A percentile compares a stretch with the other conserved stretches of the same genome.
Conservation (phyloP, 1,140 invertebrate genomes). For the Drosophila leontia region DNA sequence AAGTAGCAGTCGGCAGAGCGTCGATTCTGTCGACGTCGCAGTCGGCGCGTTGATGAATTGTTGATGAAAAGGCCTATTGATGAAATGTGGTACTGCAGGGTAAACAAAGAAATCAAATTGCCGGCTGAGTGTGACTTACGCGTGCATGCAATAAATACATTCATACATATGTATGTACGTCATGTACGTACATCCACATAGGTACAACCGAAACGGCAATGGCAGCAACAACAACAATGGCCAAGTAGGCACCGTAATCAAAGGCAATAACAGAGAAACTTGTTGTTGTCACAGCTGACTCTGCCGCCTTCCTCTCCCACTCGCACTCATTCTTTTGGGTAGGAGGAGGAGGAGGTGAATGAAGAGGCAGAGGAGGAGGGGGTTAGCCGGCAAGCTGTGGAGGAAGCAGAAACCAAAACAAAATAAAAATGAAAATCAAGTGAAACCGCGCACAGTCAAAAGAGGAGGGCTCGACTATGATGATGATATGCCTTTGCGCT, state of each 20-base stretch:
- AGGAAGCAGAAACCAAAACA: conserved; percentile 65
- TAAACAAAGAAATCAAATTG: conserved; percentile 57
- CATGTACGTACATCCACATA: conserved; percentile 30
- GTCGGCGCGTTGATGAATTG: no score
- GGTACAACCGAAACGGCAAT: conserved; percentile 38
- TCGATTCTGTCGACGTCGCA: no score
- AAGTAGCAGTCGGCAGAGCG: no score
- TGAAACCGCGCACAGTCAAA: conserved; percentile 60
- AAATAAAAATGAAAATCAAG: conserved; percentile 57
- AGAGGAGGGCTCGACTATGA: conserved; percentile 60
- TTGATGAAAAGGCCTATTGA: no score
- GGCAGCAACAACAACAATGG: conserved; percentile 15
- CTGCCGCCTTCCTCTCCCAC: conserved; percentile 50
- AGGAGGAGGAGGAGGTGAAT: conserved; percentile 20
- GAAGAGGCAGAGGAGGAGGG: conserved; percentile 12
- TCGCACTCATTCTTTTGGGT: conserved; percentile 26
- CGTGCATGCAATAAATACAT: conserved; percentile 63
- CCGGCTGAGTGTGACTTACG: conserved; percentile 60
- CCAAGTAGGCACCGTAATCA: conserved; percentile 63
- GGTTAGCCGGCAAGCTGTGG: conserved; percentile 50
- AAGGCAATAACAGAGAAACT: conserved; percentile 63
- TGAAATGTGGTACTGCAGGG: no score
- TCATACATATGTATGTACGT: conserved; percentile 1
- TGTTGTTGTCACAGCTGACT: conserved; percentile 67
- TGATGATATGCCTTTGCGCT: conserved; percentile 55